Base-by-base conservation (phyloP, 35 echinoderm and acorn worm species). In the Apostichopus japonicus region DNA sequence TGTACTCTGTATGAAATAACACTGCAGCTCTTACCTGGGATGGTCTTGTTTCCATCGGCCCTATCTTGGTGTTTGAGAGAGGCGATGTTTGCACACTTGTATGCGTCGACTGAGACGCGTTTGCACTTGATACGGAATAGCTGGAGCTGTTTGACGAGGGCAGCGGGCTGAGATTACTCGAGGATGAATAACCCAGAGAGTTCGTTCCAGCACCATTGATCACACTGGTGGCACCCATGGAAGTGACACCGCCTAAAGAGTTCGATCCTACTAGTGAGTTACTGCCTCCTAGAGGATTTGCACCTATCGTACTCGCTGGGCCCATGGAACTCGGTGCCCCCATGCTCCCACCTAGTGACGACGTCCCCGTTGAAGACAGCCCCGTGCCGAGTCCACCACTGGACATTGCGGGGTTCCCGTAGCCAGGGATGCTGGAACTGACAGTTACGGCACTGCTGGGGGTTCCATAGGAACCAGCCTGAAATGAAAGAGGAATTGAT, bases 61-160 rank as follows among this genome's bases (percentile, higher is more conserved):
- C 83, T 21, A 99, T 67, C 78, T 99, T 99, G 87, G 87, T 80
- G 33, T 80, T 80, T 1, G 92, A 84, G 61, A 95, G 84, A 33
- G 93, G 92, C 62, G 95, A 91, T 56, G 93, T 92, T 80, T 95
- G 96, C 62, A 92, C 94, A 84, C 91, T 91, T 5, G 92, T 91
- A 80, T 98, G 96, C 24, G 96, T 92, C 67, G 96, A 70, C 94
- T 94, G 86, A 33, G 92, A 67, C 91, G 92, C 78, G 83, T 87
- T 88, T 84, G 78, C 90, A 87, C 92, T 95, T 86, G 94, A 90
- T 77, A 77, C 80, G 44, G 93, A 75, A 87, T 96, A 92, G 77
- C 95, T 90, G 25, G 95, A 93, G 67, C 95, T 92, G 16, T 89
- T 89, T 52, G 84, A 65, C n/a, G 90, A 91, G 44, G 90, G 90